phyloP scores from a whole-genome alignment of 2,888 invertebrate genomes.

The Eupsilia transversa region DNA sequence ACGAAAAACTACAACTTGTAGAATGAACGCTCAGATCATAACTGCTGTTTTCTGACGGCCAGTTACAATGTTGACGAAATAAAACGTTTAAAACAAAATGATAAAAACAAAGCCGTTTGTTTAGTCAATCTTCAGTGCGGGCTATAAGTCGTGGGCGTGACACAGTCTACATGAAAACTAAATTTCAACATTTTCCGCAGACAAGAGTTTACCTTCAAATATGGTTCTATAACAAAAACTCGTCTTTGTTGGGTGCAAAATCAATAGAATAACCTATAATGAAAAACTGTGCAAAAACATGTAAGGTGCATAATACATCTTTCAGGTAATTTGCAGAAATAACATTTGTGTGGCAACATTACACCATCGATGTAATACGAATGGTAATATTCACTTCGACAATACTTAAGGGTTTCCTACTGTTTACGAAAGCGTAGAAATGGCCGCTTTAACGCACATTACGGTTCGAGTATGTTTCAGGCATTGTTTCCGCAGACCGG shows the following conservation, averaged over 20 bases:
- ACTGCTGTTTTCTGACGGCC: slow-evolving; percentile 1
- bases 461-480: slow-evolving; percentile 52
- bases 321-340: slow-evolving; percentile 39
- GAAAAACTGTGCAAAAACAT: slow-evolving; percentile 12
- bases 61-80: slow-evolving; percentile 25
- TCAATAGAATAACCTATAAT: slow-evolving; percentile 45
- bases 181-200: slow-evolving; percentile 55
- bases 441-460: slow-evolving; percentile 59
- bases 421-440: slow-evolving; percentile 60
- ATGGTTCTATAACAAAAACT: slow-evolving; percentile 44
- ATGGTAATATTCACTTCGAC: slow-evolving; percentile 46
- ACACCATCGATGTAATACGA: slow-evolving; percentile 35
- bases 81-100: slow-evolving; percentile 24
- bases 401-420: slow-evolving; percentile 46
- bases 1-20: too few species aligned
- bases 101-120: slow-evolving; percentile 31
- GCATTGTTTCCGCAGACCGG: slow-evolving; percentile 68
- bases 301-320: slow-evolving; percentile 28
- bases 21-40: too few species aligned
- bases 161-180: slow-evolving; percentile 56
- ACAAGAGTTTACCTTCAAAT: slow-evolving; percentile 48
- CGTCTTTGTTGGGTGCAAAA: slow-evolving; percentile 39
- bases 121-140: slow-evolving; percentile 43
- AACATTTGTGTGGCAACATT: slow-evolving; percentile 31
- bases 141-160: slow-evolving; percentile 47